Percentiles rank a stretch among this genome's conserved stretches.
Conservation (phyloP, 2,113 vertebrate genomes). For the Pterocles gutturalis region DNA sequence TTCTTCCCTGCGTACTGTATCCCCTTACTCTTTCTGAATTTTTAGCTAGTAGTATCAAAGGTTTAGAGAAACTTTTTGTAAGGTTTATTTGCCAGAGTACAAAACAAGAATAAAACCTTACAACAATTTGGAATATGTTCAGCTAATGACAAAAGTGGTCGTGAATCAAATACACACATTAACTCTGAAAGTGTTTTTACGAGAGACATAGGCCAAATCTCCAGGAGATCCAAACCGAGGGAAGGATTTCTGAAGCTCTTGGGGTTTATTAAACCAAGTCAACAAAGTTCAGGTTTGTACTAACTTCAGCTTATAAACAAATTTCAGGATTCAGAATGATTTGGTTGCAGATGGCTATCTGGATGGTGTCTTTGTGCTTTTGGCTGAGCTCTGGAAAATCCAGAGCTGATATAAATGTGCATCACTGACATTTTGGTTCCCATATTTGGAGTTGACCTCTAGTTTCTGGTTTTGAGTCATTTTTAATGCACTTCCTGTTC, state of each 20-base stretch:
- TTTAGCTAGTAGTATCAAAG: slow-evolving; percentile 48
- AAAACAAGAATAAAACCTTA: slow-evolving; percentile 30
- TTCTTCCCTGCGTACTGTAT: slow-evolving; percentile 20
- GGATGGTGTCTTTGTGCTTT: background rate
- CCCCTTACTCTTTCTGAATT: slow-evolving; percentile 31
- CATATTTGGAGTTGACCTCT: background rate
- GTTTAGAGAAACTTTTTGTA: slow-evolving; percentile 31
- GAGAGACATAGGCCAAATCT: background rate
- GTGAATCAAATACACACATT: background rate
- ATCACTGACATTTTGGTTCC: background rate
- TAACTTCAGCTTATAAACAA: background rate
- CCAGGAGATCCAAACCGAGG: background rate
- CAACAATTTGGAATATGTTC: background rate
- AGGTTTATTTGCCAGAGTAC: slow-evolving; percentile 11
- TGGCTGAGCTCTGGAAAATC: background rate
- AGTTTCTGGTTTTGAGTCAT: background rate
- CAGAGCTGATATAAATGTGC: background rate
- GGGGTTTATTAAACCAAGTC: background rate
- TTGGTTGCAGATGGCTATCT: background rate
- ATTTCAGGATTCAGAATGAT: background rate
- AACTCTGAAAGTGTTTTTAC: background rate
- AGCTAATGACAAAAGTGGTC: background rate
- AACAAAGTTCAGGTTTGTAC: background rate
- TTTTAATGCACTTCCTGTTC: background rate
- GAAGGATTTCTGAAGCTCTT: background rate